Percentiles rank a stretch among this genome's conserved stretches.
phyloP scores from a whole-genome alignment of 2,888 invertebrate genomes.

The Odontothrips loti region DNA sequence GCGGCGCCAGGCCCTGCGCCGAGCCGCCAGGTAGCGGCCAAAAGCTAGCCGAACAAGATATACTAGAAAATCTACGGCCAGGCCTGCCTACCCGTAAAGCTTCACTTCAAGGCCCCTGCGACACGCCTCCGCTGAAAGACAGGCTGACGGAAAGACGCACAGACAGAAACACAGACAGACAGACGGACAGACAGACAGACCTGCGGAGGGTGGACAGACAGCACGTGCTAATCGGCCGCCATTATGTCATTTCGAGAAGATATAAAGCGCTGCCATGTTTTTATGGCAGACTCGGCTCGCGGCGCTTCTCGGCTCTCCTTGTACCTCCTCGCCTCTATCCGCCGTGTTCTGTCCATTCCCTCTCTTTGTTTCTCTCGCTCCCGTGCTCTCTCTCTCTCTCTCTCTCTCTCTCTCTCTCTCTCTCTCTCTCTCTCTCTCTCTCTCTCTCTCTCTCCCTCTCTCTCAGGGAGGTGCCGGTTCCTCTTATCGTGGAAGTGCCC shows the following conservation, averaged over 20 bases:
- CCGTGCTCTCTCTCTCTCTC: background rate
- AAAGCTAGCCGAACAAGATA: no score
- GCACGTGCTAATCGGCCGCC: slow-evolving; percentile 2
- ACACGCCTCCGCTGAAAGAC: no score
- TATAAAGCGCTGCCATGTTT: slow-evolving; percentile 1
- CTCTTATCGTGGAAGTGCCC: background rate
- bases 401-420: background rate
- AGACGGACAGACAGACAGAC: background rate
- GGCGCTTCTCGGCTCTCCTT: background rate
- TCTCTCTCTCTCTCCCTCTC: no score
- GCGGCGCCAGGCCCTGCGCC: no score
- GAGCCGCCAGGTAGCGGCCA: no score
- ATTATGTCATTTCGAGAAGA: slow-evolving; percentile 6
- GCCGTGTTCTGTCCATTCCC: background rate
- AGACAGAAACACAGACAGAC: background rate
- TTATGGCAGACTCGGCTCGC: background rate
- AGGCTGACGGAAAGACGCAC: no score
- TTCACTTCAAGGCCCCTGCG: no score
- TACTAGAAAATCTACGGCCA: no score
- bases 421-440: background rate
- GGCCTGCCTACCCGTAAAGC: no score
- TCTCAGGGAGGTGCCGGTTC: no score
- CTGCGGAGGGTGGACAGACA: background rate
- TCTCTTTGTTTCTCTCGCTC: background rate
- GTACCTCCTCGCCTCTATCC: background rate